Conservation (phyloP, 2,113 vertebrate genomes). For the Myotis brandtii region DNA sequence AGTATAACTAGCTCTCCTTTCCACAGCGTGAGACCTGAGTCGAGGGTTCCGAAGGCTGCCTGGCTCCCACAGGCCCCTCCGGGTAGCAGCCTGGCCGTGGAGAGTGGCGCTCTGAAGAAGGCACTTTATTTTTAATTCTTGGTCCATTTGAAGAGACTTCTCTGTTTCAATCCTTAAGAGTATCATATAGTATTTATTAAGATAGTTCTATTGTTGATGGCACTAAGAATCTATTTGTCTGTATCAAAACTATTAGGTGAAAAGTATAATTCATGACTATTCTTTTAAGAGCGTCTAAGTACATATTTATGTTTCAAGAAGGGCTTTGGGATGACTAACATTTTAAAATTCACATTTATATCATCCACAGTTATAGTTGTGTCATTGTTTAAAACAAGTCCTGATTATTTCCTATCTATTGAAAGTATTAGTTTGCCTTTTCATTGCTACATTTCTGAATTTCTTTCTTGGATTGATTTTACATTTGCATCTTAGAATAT, state of each 20-base stretch:
- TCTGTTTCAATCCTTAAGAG: slow-evolving; percentile 13
- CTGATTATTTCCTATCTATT: not conserved
- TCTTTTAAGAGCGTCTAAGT: not conserved
- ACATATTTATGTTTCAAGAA: slow-evolving; percentile 50
- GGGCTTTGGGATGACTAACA: not conserved
- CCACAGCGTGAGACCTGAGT: not conserved
- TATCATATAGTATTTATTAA: slow-evolving; percentile 17
- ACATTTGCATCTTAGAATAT: not conserved
- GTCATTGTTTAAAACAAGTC: slow-evolving; percentile 4
- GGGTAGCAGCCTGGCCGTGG: not conserved
- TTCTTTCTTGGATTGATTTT: slow-evolving; percentile 43
- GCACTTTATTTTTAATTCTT: slow-evolving; percentile 55
- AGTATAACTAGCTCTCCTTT: not conserved
- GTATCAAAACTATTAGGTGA: slow-evolving; percentile 17
- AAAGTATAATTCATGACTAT: not conserved
- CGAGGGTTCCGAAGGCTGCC: not conserved
- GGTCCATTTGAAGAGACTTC: not conserved
- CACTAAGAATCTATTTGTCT: not conserved
- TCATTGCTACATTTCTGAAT: not conserved
- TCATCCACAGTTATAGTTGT: not conserved
- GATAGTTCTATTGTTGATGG: not conserved
- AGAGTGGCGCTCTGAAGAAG: not conserved
- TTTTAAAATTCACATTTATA: slow-evolving; percentile 1
- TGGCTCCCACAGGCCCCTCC: not conserved
- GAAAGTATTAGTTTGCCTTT: not conserved